Percentiles rank a stretch among this genome's conserved stretches.
These are phyloP conservation scores for Brachionus koreanus DNA, from an alignment of 1,140 invertebrate species.

Conservation along the genomic window DNA sequence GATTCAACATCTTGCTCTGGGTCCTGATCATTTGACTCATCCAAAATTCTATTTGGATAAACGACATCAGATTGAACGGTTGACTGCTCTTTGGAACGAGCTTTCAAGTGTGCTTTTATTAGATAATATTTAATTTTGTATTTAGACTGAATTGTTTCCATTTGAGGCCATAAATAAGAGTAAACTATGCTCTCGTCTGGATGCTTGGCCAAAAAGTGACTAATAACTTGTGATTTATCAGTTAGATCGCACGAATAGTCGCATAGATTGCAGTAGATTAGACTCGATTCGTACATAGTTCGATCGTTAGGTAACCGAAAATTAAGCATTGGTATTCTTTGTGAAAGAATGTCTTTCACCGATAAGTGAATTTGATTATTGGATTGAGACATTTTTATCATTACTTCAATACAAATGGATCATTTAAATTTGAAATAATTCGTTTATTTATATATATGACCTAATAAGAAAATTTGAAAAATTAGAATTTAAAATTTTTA, in stretches of 20 bases:
- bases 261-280: slow-evolving; percentile 39
- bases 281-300: slow-evolving; percentile 43
- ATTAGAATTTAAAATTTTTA: not conserved
- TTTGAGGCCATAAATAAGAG: slow-evolving; percentile 35
- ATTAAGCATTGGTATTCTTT: slow-evolving; percentile 9
- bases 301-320: slow-evolving; percentile 27
- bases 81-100: not conserved
- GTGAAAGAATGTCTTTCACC: slow-evolving; percentile 25
- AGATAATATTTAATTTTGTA: slow-evolving; percentile 42
- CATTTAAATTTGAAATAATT: not conserved
- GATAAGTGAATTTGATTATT: not conserved
- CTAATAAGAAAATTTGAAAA: not conserved
- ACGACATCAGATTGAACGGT: not conserved
- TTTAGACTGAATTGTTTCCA: not conserved
- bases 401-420: not conserved
- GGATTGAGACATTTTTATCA: not conserved
- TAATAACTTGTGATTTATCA: slow-evolving; percentile 21
- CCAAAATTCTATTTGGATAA: not conserved
- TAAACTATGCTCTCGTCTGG: slow-evolving; percentile 40
- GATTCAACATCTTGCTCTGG: not conserved
- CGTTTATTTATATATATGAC: not conserved
- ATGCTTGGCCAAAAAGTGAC: slow-evolving; percentile 32
- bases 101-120: slow-evolving; percentile 38
- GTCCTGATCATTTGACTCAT: not conserved
- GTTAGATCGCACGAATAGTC: slow-evolving; percentile 42